A percentile compares a stretch with the other conserved stretches of the same genome.
Conservation (phyloP, 2,888 invertebrate species). For the Catocala nupta region DNA sequence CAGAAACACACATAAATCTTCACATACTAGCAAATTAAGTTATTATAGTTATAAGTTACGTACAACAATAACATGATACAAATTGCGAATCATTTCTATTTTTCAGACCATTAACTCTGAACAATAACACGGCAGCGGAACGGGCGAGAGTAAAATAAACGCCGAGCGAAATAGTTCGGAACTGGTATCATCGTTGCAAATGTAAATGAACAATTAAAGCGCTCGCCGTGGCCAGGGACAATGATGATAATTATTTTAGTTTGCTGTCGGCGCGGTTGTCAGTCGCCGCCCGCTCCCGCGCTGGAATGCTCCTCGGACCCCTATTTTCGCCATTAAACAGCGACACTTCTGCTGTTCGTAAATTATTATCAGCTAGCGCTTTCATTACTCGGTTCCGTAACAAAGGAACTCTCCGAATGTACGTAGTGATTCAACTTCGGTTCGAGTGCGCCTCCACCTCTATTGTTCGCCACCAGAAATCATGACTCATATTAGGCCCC, state of each 20-base stretch:
- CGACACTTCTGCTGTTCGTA: constrained; percentile 87
- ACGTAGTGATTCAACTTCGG: constrained; percentile 84
- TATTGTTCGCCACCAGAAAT: constrained; percentile 80
- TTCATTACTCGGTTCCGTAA: constrained; percentile 84
- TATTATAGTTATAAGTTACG: constrained; percentile 61
- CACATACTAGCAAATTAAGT: constrained; percentile 52
- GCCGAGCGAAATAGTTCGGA: constrained; percentile 83
- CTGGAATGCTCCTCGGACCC: constrained; percentile 83
- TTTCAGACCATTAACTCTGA: constrained; percentile 84
- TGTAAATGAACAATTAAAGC: constrained; percentile 88
- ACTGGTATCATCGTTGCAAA: constrained; percentile 86
- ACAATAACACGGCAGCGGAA: constrained; percentile 81
- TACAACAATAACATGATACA: constrained; percentile 74
- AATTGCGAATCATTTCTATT: constrained; percentile 84
- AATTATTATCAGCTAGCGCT: constrained; percentile 86
- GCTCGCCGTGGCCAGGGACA: constrained; percentile 84
- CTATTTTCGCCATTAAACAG: constrained; percentile 82
- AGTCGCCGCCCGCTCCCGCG: constrained; percentile 69
- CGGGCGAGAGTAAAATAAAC: constrained; percentile 82
- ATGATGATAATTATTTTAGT: constrained; percentile 88
- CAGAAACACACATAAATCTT: constrained; percentile 18
- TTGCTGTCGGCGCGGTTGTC: constrained; percentile 83
- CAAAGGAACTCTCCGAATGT: constrained; percentile 83
- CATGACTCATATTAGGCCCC: constrained; percentile 82
- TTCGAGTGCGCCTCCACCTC: constrained; percentile 75